Evolutionary conservation across 2,113 vertebrate genomes (phyloP).

Genomic region (Calyptommatus sinebrachiatus): DNA sequence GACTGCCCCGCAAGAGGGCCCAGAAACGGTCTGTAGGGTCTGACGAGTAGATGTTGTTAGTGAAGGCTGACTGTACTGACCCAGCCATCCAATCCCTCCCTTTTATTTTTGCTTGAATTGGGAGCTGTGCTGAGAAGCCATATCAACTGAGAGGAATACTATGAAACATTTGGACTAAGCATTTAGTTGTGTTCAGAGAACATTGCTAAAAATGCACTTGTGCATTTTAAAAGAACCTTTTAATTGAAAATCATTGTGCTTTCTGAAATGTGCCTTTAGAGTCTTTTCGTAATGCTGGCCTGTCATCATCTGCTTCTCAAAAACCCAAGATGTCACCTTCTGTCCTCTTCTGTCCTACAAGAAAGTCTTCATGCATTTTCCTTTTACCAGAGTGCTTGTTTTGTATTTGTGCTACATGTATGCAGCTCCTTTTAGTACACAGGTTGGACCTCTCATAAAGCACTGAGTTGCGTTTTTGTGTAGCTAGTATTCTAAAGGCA

Average conservation of each 20-base stretch:
- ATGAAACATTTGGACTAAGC: slow-evolving; percentile 70
- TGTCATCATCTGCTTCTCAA: slow-evolving; percentile 30
- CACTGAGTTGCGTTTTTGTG: slow-evolving; percentile 29
- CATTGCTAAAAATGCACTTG: slow-evolving; percentile 71
- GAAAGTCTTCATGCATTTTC: slow-evolving; percentile 29
- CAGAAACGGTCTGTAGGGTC: slow-evolving; percentile 95
- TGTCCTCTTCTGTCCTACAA: slow-evolving; percentile 25
- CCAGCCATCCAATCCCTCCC: slow-evolving; percentile 58
- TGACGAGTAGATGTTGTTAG: slow-evolving; percentile 87
- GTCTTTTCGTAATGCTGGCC: slow-evolving; percentile 50
- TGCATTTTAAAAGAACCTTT: slow-evolving; percentile 62
- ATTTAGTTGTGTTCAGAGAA: slow-evolving; percentile 67
- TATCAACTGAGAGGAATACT: slow-evolving; percentile 66
- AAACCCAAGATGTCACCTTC: slow-evolving; percentile 45
- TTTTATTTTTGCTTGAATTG: slow-evolving; percentile 63
- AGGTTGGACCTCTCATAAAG: slow-evolving; percentile 22
- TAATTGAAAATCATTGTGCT: slow-evolving; percentile 61
- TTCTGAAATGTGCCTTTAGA: slow-evolving; percentile 73
- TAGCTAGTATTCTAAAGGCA: slow-evolving; percentile 70
- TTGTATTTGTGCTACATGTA: slow-evolving; percentile 1
- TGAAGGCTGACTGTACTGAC: slow-evolving; percentile 71
- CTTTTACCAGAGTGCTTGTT: neutral
- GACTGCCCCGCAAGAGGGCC: slow-evolving; percentile 90
- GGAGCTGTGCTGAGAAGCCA: slow-evolving; percentile 71
- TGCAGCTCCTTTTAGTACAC: slow-evolving; percentile 10